Conservation (phyloP, 2,888 invertebrate genomes). For the Phaedon cochleariae region DNA sequence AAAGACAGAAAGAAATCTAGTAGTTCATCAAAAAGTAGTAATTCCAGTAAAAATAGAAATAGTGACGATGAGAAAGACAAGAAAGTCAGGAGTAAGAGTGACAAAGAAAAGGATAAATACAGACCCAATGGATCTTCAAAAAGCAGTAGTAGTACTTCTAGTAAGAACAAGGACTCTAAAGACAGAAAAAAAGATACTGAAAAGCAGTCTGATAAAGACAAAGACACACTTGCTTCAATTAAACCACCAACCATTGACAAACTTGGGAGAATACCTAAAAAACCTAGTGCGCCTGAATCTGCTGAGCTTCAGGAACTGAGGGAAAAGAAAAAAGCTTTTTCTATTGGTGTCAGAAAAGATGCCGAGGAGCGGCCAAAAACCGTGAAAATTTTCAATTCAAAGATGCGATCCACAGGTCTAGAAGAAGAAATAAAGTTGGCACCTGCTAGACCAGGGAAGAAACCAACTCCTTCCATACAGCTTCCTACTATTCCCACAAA, state of each 20-base stretch:
- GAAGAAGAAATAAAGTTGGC: constrained; percentile 90
- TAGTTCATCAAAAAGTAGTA: constrained; percentile 42
- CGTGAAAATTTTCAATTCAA: constrained; percentile 90
- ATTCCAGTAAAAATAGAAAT: constrained; percentile 46
- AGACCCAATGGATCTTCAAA: constrained; percentile 23
- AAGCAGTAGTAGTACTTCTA: constrained; percentile 25
- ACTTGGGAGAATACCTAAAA: constrained; percentile 82
- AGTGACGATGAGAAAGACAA: constrained; percentile 40
- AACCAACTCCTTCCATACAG: constrained; percentile 65
- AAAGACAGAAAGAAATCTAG: constrained; percentile 35
- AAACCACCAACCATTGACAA: constrained; percentile 75
- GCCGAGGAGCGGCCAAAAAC: constrained; percentile 82
- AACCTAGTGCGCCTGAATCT: constrained; percentile 58
- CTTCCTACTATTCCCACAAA: constrained; percentile 56
- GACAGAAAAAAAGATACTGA: constrained; percentile 59
- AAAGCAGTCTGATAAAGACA: constrained; percentile 72
- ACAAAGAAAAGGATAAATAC: constrained; percentile 46
- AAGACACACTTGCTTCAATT: constrained; percentile 73
- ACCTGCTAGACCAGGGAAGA: constrained; percentile 74
- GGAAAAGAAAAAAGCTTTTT: constrained; percentile 74
- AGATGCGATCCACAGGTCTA: constrained; percentile 90
- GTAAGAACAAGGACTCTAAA: constrained; percentile 28
- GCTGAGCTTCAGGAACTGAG: constrained; percentile 61
- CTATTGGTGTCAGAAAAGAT: constrained; percentile 80
- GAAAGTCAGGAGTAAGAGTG: constrained; percentile 52